Evolutionary conservation across 2,113 vertebrate genomes (phyloP).

Genomic region (Notechis scutatus): DNA sequence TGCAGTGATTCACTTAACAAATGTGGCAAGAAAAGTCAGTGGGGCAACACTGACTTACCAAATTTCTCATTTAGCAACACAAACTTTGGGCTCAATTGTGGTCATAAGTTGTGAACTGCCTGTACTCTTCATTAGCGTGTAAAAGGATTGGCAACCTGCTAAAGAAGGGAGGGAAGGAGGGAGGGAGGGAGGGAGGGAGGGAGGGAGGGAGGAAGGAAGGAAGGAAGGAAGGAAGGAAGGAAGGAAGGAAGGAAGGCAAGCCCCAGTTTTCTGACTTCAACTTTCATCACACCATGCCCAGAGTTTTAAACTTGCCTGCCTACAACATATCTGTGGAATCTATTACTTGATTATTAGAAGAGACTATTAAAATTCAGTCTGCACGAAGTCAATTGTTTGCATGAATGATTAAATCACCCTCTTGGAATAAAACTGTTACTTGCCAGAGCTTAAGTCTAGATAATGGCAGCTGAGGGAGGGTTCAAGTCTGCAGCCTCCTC

Average conservation of each 20-base stretch:
- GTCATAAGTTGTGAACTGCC: too few relatives aligned
- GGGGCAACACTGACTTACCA: too few relatives aligned
- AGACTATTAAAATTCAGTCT: not conserved
- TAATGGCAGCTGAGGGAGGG: not conserved
- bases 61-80: too few relatives aligned
- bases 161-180: not conserved
- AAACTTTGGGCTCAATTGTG: too few relatives aligned
- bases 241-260: accelerated
- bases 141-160: not conserved
- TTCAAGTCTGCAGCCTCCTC: not conserved
- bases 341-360: not conserved
- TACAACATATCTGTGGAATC: not conserved
- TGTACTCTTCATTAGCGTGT: not conserved
- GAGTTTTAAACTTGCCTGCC: not conserved
- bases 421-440: not conserved
- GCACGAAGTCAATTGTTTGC: not conserved
- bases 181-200: too few relatives aligned
- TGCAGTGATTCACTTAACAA: too few relatives aligned
- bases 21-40: too few relatives aligned
- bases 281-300: not conserved
- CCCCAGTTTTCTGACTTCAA: not conserved
- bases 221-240: too few relatives aligned
- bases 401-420: not conserved
- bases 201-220: too few relatives aligned
- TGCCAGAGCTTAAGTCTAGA: not conserved